Evolutionary conservation across 1,140 invertebrate species (phyloP).

Genomic region (Sitobion miscanthi): DNA sequence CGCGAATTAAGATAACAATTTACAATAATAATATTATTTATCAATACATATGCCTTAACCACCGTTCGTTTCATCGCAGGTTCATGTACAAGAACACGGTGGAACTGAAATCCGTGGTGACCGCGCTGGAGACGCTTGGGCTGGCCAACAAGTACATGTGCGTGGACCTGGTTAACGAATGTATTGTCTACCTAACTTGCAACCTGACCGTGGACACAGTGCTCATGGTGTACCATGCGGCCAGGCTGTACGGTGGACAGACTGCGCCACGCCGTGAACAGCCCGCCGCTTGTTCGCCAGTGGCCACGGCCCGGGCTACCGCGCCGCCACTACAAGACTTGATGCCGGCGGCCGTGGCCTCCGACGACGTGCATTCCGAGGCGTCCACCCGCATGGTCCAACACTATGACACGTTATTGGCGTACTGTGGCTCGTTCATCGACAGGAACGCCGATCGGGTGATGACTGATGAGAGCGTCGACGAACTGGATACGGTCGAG

Average conservation of each 20-base stretch:
- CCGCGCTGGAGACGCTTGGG: conserved; percentile 71
- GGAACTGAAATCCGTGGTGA: conserved; percentile 69
- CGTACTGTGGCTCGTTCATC: conserved; percentile 62
- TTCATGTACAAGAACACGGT: conserved; percentile 71
- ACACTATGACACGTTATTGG: conserved; percentile 68
- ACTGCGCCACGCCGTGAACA: neutral
- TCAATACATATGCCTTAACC: neutral
- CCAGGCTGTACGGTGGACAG: conserved; percentile 59
- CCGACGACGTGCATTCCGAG: conserved; percentile 58
- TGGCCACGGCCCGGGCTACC: conserved; percentile 22
- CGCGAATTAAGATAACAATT: neutral
- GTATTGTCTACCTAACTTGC: conserved; percentile 68
- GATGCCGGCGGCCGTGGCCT: neutral
- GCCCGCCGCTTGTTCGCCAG: neutral
- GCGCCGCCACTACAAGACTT: conserved; percentile 39
- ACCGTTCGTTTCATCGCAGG: conserved; percentile 61
- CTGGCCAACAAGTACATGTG: conserved; percentile 75
- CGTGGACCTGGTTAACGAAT: conserved; percentile 68
- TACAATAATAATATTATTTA: neutral
- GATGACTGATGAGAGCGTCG: conserved; percentile 70
- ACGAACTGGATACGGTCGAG: conserved; percentile 70
- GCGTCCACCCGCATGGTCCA: conserved; percentile 64
- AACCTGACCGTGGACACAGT: conserved; percentile 65
- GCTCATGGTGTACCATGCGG: conserved; percentile 65
- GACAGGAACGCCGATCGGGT: conserved; percentile 70